Percentiles rank a stretch among this genome's conserved stretches.
Conservation (phyloP, 2,113 vertebrate genomes). For the Larimichthys polyactis region DNA sequence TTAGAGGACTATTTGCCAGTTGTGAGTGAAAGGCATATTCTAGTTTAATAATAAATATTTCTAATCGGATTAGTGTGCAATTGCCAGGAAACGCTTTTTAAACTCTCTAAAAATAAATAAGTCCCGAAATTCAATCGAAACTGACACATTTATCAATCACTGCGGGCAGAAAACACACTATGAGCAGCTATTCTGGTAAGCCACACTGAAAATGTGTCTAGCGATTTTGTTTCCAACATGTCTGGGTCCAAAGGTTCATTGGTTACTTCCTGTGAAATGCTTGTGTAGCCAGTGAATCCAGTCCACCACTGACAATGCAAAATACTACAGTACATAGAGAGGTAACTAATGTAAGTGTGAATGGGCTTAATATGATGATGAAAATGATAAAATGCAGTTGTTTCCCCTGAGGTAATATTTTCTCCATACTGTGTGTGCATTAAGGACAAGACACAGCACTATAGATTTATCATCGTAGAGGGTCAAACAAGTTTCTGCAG, state of each 20-base stretch:
- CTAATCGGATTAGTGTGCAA: background rate
- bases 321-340: background rate
- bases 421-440: background rate
- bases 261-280: background rate
- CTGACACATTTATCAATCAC: background rate
- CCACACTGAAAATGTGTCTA: background rate
- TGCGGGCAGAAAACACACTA: background rate
- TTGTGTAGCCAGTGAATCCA: background rate
- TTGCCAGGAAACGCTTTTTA: background rate
- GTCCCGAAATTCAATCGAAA: too few species aligned
- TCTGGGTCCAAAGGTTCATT: background rate
- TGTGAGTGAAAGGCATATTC: background rate
- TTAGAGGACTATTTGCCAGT: background rate
- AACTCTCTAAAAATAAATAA: too few species aligned
- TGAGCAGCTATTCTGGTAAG: background rate
- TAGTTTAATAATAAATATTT: background rate
- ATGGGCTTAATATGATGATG: background rate
- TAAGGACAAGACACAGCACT: background rate
- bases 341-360: background rate
- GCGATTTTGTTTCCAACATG: background rate
- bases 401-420: background rate
- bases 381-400: background rate
- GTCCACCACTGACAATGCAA: background rate
- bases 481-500: conserved; percentile 51
- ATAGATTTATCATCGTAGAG: conserved; percentile 44